Evolutionary conservation across 2,113 vertebrate species (phyloP).

Genomic region (Haliaeetus leucogaster): DNA sequence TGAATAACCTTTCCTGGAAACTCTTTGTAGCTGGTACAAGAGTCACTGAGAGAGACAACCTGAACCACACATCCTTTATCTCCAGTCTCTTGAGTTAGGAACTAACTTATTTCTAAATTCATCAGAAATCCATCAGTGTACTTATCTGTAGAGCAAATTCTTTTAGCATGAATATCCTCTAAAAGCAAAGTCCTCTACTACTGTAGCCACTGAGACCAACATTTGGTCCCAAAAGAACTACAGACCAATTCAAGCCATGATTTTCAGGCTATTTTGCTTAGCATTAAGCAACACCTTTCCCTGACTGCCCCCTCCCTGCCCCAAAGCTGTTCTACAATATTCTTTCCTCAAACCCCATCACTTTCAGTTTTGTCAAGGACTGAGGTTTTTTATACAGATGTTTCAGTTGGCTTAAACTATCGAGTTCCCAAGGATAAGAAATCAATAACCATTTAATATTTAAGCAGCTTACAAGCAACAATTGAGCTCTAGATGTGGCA

Average conservation of each 20-base stretch:
- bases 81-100: not conserved
- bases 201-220: not conserved
- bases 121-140: not conserved
- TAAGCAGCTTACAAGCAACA: slow-evolving; percentile 27
- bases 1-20: not conserved
- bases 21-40: not conserved
- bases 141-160: not conserved
- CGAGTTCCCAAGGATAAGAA: not conserved
- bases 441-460: slow-evolving; percentile 54
- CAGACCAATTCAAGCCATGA: not conserved
- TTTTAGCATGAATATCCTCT: not conserved
- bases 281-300: not conserved
- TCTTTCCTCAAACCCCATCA: not conserved
- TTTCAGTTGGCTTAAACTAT: not conserved
- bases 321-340: not conserved
- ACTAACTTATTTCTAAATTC: not conserved
- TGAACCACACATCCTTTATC: not conserved
- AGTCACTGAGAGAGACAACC: not conserved
- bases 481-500: not conserved
- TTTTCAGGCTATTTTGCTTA: not conserved
- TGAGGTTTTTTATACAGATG: not conserved
- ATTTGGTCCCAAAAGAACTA: not conserved
- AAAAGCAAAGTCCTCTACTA: not conserved
- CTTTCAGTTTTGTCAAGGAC: not conserved
- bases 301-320: rapidly evolving